Base-by-base conservation (phyloP, 2,797 vertebrate genomes). In the Limnodromus scolopaceus region DNA sequence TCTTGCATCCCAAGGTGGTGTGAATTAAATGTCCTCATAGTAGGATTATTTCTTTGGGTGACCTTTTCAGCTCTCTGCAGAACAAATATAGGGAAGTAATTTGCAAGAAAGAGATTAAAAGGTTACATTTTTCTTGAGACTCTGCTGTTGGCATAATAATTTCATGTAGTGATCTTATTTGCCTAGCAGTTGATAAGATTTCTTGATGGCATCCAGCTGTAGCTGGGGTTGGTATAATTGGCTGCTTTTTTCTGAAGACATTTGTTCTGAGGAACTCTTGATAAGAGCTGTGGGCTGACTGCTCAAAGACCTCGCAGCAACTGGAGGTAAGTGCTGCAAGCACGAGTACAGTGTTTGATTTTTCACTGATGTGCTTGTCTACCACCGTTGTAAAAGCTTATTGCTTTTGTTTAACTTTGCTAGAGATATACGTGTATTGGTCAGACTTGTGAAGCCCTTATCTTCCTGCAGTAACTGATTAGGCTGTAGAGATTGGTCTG, bases 161-260 rank as follows among this genome's bases (percentile, higher is more conserved):
- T 94, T 79, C 36, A 49, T 43, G 30, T 58, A 38, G 46, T 88
- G 39, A 75, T 86, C 38, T 75, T 90, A 76, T 32, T 88, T 93
- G 72, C 49, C 19, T 75, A 34, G 38, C 57, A 86, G 63, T 54
- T 88, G 69, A 66, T 95, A 74, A 83, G 68, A 63, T 63, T 89
- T 92, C 49, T 41, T 82, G 32, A 55, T 91, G 83, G 80, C 77
- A 93, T 86, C 48, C 72, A 88, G 65, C 86, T 81, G 80, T 71
- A 91, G 41, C 32, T 76, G 6, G 32, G 39, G 16, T 49, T 94
- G 72, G 28, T 88, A 43, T 82, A 93, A 89, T 36, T 70, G 58
- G 12, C 36, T 80, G 51, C 12, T 41, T 86, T 91, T 78, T 90
- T 89, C 54, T 43, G 63, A 76, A 86, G 63, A 17, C 20, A 8